A percentile compares a stretch with the other conserved stretches of the same genome.
phyloP scores from a whole-genome alignment of 92 coral and sea anemone genomes.

The Metridium senile region DNA sequence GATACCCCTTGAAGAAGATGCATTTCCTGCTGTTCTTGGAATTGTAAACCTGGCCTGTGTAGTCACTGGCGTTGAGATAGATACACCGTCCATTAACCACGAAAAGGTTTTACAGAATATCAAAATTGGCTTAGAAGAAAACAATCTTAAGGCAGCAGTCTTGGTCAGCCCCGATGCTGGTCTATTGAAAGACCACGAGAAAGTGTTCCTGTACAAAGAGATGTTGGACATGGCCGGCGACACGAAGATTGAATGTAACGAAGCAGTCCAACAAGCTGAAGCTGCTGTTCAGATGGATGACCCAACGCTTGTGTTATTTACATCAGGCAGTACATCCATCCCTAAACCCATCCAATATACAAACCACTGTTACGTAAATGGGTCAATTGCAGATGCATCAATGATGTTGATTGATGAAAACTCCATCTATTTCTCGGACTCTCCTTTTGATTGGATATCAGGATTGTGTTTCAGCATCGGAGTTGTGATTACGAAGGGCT shows the following conservation, averaged over 20 bases:
- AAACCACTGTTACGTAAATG: slow-evolving; percentile 38
- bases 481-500: slow-evolving; percentile 28
- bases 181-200: neutral
- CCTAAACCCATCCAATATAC: slow-evolving; percentile 47
- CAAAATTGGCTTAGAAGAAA: neutral
- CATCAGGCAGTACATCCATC: slow-evolving; percentile 56
- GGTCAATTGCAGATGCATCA: slow-evolving; percentile 26
- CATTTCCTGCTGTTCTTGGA: slow-evolving; percentile 16
- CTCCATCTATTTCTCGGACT: slow-evolving; percentile 33
- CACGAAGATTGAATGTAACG: neutral
- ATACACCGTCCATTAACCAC: slow-evolving; percentile 16
- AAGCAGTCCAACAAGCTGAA: slow-evolving; percentile 1
- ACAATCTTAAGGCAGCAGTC: slow-evolving; percentile 9
- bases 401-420: slow-evolving; percentile 24
- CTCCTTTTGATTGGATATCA: slow-evolving; percentile 48
- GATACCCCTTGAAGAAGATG: neutral
- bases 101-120: neutral
- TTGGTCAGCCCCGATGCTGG: neutral
- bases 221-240: slow-evolving; percentile 6
- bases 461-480: slow-evolving; percentile 39
- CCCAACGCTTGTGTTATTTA: slow-evolving; percentile 27
- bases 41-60: slow-evolving; percentile 19
- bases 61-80: slow-evolving; percentile 5
- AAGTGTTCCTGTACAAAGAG: slow-evolving; percentile 14
- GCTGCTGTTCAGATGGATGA: slow-evolving; percentile 19